phyloP scores from a whole-genome alignment of 92 coral and sea anemone species.

The Micromussa lordhowensis region DNA sequence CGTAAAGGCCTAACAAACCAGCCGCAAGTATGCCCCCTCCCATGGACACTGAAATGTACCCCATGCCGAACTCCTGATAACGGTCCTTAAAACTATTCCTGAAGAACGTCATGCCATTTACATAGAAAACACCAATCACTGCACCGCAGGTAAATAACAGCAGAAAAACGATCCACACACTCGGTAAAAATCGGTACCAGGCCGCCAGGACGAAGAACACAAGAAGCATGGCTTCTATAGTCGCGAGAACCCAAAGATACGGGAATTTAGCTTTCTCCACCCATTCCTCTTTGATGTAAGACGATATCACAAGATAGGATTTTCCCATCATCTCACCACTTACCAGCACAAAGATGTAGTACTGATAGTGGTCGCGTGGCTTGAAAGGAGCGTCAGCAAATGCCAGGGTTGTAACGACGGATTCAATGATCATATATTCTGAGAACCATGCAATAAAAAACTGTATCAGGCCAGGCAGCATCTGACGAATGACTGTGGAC shows the following conservation, averaged over 20 bases:
- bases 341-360: constrained; percentile 65
- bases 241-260: constrained; percentile 71
- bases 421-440: constrained; percentile 71
- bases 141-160: constrained; percentile 67
- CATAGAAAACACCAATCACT: constrained; percentile 60
- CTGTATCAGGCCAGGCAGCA: constrained; percentile 62
- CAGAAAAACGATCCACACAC: constrained; percentile 60
- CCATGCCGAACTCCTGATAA: constrained; percentile 83
- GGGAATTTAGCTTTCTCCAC: constrained; percentile 65
- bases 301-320: constrained; percentile 70
- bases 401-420: constrained; percentile 81
- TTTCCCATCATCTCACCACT: constrained; percentile 78
- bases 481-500: constrained; percentile 55
- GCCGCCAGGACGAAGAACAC: constrained; percentile 72
- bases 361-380: constrained; percentile 88
- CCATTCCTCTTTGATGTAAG: constrained; percentile 63
- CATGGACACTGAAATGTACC: constrained; percentile 65
- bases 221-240: constrained; percentile 63
- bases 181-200: constrained; percentile 83
- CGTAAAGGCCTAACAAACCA: constrained; percentile 70
- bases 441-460: constrained; percentile 79
- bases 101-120: constrained; percentile 66
- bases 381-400: constrained; percentile 82
- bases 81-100: constrained; percentile 62
- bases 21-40: constrained; percentile 71